Percentiles rank a stretch among this genome's conserved stretches.
phyloP scores from a whole-genome alignment of 2,797 vertebrate genomes.

The Takifugu rubripes region DNA sequence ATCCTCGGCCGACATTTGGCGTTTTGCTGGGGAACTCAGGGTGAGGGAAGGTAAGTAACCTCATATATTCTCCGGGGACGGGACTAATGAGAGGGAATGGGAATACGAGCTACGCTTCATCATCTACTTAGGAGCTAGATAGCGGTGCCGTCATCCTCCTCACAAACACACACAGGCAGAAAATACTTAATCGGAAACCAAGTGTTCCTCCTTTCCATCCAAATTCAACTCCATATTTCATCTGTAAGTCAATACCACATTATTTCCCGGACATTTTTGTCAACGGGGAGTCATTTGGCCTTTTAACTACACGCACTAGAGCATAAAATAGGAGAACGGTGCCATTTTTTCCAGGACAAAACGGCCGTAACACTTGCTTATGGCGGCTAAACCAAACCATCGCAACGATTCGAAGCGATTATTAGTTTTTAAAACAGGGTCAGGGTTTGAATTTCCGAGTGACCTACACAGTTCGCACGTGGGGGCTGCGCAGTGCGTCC shows the following conservation, averaged over 20 bases:
- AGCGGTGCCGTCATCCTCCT: conserved; percentile 37
- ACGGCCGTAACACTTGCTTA: too few relatives aligned
- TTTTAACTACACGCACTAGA: conserved; percentile 21
- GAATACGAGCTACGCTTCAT: conserved; percentile 67
- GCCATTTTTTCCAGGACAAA: background rate
- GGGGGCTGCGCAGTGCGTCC: too few relatives aligned
- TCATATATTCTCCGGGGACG: conserved; percentile 61
- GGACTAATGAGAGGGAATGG: conserved; percentile 71
- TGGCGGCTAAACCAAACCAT: too few relatives aligned
- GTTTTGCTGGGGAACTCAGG: conserved; percentile 48
- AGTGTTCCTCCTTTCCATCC: conserved; percentile 43
- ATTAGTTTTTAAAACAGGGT: too few relatives aligned
- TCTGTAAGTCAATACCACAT: conserved; percentile 52
- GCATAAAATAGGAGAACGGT: background rate
- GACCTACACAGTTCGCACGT: too few relatives aligned
- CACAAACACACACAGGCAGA: conserved; percentile 16
- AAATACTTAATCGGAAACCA: conserved; percentile 36
- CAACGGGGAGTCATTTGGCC: conserved; percentile 21
- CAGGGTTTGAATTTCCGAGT: too few relatives aligned
- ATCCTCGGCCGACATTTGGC: conserved; percentile 65
- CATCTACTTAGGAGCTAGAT: conserved; percentile 67
- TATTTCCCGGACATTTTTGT: conserved; percentile 36
- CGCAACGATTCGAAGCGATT: too few relatives aligned
- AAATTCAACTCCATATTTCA: conserved; percentile 43
- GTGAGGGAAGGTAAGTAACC: conserved; percentile 67